These are phyloP conservation scores for Xenopus tropicalis DNA, from an alignment of 2,113 vertebrate species.

Conservation along the genomic window DNA sequence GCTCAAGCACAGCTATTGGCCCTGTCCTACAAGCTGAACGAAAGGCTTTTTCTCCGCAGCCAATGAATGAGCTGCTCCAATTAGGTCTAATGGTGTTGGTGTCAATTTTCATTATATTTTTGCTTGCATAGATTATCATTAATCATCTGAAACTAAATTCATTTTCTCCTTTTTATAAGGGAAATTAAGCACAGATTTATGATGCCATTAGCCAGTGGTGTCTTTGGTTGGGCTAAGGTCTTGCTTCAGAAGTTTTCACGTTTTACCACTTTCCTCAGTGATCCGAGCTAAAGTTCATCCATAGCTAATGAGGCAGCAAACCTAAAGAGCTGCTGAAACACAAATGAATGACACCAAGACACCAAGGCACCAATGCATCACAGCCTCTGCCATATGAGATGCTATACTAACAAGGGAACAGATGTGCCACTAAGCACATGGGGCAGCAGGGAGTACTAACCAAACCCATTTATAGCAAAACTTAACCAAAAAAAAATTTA, in stretches of 20 bases:
- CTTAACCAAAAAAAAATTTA: no score
- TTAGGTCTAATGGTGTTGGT: slow-evolving; percentile 1
- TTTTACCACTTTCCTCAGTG: neutral
- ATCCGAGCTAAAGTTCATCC: neutral
- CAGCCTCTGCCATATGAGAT: neutral
- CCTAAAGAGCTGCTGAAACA: neutral
- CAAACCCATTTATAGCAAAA: no score
- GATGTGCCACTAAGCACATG: no score
- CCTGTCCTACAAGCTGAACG: neutral
- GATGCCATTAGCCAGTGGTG: neutral
- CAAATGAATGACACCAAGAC: neutral
- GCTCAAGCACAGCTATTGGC: no score
- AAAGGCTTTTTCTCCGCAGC: neutral
- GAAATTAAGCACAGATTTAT: neutral
- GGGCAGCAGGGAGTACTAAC: no score
- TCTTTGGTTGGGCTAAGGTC: neutral
- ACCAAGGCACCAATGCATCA: neutral
- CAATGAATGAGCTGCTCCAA: neutral
- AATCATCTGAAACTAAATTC: slow-evolving; percentile 5
- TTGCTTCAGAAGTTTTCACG: neutral
- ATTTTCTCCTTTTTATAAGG: neutral
- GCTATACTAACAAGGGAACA: no score
- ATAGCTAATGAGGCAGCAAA: neutral
- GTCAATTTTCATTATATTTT: slow-evolving; percentile 14
- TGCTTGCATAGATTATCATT: neutral